Evolutionary conservation across 1,140 invertebrate species (phyloP), one percentile per base, ranked within the genome.

Genomic region (Drosophila melanica): DNA sequence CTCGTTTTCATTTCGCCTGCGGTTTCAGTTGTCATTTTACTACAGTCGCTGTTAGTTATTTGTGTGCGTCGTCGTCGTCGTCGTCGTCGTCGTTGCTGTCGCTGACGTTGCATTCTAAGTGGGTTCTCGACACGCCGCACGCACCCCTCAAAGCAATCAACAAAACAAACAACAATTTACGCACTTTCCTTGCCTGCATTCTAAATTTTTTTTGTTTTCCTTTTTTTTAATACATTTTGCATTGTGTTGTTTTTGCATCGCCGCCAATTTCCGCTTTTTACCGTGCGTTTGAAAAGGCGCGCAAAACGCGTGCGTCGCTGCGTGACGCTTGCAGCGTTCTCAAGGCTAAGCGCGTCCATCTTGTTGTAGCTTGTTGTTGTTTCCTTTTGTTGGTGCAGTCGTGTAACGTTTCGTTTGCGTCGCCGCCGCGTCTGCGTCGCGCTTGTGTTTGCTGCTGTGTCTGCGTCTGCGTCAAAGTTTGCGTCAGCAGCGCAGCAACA

Each of bases 1-100:
- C 79, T 87, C 84, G 84, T 87, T 89, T 84, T 79, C 79, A 89
- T 84, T 87, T 82, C 77, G 79, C 84, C 81, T 85, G 85, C 80
- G 85, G 80, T 89, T 89, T 87, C 77, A 87, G 84, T 87, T 87
- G 84, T 84, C 84, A 87, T 87, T 87, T 84, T 84, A 89, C 84
- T 89, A 89, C 77, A 77, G 84, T 67, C 85, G 84, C 84, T 89
- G 84, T 79, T 84, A 87, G 84, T 82, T 86, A 87, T 81, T 87
- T 85, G 80, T 80, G 76, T 89, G 84, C 76, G 84, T 86, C 75
- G 69, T 79, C 71, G 71, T 50, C 67, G 76, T 20, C 63, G 73
- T 66, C 55, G 60, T 51, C 55, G 59, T 20, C 63, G 73, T 66
- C 55, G 60, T 51, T 50, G 59, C 54, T 58, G 73, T 72, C 63